A percentile compares a stretch with the other conserved stretches of the same genome.
phyloP scores from a whole-genome alignment of 53 echinoderm and acorn worm species.

The Crossaster papposus region DNA sequence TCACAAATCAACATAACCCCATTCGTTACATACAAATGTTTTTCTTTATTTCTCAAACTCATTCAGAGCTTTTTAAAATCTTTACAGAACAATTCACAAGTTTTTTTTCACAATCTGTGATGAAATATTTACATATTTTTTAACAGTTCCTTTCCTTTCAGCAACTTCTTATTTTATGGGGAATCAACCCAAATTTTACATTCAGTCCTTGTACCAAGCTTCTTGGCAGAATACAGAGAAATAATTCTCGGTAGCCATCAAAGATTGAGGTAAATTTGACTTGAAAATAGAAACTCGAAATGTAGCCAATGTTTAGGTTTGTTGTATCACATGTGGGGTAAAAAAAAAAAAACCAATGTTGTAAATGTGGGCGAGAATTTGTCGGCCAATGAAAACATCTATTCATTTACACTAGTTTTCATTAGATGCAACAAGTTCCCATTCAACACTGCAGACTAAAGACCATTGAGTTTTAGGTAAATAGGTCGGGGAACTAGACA shows the following conservation, averaged over 20 bases:
- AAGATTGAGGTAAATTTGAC: neutral
- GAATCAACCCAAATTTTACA: neutral
- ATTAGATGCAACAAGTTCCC: neutral
- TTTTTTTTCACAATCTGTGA: slow-evolving; percentile 48
- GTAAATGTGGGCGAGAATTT: too few species aligned
- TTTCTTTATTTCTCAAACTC: slow-evolving; percentile 64
- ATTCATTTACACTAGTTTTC: neutral
- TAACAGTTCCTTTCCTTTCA: neutral
- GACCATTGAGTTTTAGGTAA: too few species aligned
- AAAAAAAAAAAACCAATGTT: neutral
- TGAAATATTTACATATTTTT: slow-evolving; percentile 53
- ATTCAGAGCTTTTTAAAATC: slow-evolving; percentile 11
- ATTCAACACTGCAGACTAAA: too few species aligned
- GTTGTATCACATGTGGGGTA: neutral
- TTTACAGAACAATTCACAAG: slow-evolving; percentile 65
- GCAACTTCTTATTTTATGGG: neutral
- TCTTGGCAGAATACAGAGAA: neutral
- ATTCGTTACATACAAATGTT: slow-evolving; percentile 43
- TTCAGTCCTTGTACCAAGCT: neutral
- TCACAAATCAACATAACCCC: neutral
- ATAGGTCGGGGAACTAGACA: too few species aligned
- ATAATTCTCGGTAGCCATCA: neutral
- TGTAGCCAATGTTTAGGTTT: neutral
- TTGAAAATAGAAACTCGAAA: neutral
- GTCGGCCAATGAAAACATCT: neutral